These are phyloP conservation scores for Bactericera cockerelli DNA, from an alignment of 1,140 invertebrate genomes.

Conservation along the genomic window DNA sequence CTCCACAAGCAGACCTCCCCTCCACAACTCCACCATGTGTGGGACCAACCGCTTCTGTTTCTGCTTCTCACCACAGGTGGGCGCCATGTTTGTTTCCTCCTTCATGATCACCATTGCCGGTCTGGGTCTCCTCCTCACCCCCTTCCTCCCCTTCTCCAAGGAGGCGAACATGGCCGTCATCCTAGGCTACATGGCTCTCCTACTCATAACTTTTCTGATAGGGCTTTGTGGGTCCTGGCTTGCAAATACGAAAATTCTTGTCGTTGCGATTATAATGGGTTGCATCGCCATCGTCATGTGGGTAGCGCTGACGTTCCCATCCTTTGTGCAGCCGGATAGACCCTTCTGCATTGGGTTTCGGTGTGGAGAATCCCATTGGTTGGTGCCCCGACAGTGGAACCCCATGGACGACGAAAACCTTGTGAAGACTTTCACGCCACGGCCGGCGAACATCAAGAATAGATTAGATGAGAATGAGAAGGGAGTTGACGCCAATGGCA, in stretches of 20 bases:
- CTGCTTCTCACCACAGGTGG: neutral
- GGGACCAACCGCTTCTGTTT: neutral
- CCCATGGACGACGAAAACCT: too few relatives aligned
- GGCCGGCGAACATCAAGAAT: too few relatives aligned
- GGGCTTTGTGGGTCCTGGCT: neutral
- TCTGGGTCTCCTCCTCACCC: neutral
- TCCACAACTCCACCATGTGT: neutral
- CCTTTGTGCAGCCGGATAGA: neutral
- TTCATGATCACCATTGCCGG: neutral
- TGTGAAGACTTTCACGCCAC: too few relatives aligned
- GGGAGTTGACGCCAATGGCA: too few relatives aligned
- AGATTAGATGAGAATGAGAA: too few relatives aligned
- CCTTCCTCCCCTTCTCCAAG: neutral
- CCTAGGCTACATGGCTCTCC: neutral
- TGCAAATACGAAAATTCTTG: neutral
- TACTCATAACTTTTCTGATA: neutral
- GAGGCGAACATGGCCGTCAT: neutral
- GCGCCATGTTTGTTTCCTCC: slow-evolving; percentile 3
- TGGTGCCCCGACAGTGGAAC: neutral
- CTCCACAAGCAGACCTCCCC: too few relatives aligned
- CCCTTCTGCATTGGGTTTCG: neutral
- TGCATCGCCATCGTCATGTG: neutral
- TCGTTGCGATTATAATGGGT: neutral
- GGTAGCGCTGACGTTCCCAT: neutral
- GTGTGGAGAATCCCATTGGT: slow-evolving; percentile 1